Evolutionary conservation across 2,113 vertebrate genomes (phyloP), one percentile per base, ranked within the genome.

Genomic region (Arothron firmamentum): DNA sequence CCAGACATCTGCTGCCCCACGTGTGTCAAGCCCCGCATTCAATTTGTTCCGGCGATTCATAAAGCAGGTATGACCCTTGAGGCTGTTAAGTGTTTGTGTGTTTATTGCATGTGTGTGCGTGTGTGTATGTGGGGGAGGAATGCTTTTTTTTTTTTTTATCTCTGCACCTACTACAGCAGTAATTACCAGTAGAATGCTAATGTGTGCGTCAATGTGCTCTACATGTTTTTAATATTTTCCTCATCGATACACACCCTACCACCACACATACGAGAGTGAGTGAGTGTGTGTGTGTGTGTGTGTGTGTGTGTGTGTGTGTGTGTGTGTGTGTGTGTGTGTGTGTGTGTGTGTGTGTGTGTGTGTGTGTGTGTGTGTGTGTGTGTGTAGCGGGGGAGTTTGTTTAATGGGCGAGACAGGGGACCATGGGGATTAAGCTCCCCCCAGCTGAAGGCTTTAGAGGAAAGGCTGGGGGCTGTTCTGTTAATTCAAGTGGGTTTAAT

Each of bases 401-500:
- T 88, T 88, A 88, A 87, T 85, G 84, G 87, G 86, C 77, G 82
- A 87, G 83, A 88, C 87, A 82, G 80, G 83, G 86, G 88, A 88
- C 82, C 77, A 81, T 77, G 72, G 80, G 85, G 85, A 90, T 90
- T 90, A 89, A 85, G 79, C 74, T 67, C 74, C 81, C 79, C 85
- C 74, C 82, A 85, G 84, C 85, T 87, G 85, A 81, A 82, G 80
- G 82, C 84, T 88, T 89, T 87, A 80, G 81, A 86, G 78, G 81
- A 88, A 87, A 89, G 80, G 79, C 81, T 78, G 79, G 84, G 80
- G 82, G 84, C 85, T 86, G 84, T 84, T 79, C 87, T 90, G 81
- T 88, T 90, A 85, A 90, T 88, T 90, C 82, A 85, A 90, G 88
- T 85, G 86, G 88, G 76, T 80, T 89, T 88, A 85, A 89, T 88